Evolutionary conservation across 2,797 vertebrate species (phyloP), one percentile per base, ranked within the genome.

Genomic region (Siniperca undulata): DNA sequence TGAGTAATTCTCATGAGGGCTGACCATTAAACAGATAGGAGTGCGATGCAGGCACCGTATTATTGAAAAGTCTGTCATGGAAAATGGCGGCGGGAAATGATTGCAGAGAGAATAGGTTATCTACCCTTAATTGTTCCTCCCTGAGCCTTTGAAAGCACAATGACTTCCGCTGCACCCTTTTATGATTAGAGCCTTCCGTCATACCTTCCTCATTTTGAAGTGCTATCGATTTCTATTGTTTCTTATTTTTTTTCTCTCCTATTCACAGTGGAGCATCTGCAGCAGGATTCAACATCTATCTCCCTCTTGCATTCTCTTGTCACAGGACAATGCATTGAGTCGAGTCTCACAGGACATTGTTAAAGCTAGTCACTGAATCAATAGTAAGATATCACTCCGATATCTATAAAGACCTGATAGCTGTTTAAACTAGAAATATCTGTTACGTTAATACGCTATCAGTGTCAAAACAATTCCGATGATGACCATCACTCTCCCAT

Each of bases 51-150:
- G 72, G 70, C 70, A 78, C 69, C 19, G 44, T 74, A 61, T 88
- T 90, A 89, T 87, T 91, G 88, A 84, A 89, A 92, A 85, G 73
- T 77, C 85, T 80, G 85, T 91, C 87, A 61, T 64, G 84, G 92
- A 90, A 91, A 89, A 92, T 88, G 65, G 84, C 22, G 66, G 24
- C 24, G 16, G 78, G 78, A 80, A 78, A 85, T 64, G 90, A 91
- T 80, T 86, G 84, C 66, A 5, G 80, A 84, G 72, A 83, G 81
- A 92, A 76, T 36, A 74, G 86, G 87, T 93, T 92, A 92, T 94
- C 91, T 91, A 10, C 16, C 81, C 80, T 82, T 92, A 93, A 93
- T 93, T 94, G 92, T 90, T 92, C 89, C 76, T 92, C 81, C 46
- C 86, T 59, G 81, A 91, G 90, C 77, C 87, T 86, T 88, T 89